A percentile compares a stretch with the other conserved stretches of the same genome.
Evolutionary conservation across 2,888 invertebrate genomes (phyloP).

Genomic region (Dilophus febrilis): DNA sequence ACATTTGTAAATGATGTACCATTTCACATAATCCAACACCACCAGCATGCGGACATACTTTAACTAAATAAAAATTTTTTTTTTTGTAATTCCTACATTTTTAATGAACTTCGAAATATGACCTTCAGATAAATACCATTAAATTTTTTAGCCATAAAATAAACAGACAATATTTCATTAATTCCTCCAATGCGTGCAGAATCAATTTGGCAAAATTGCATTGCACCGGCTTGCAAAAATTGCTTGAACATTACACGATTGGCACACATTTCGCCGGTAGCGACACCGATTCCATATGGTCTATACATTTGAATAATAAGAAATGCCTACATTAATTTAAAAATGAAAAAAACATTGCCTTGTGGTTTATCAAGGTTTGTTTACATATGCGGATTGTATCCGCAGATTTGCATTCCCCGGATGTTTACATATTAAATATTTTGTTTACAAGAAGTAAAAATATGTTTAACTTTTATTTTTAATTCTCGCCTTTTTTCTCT

Average conservation of each 20-base stretch:
- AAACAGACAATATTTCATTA: slow-evolving; percentile 74
- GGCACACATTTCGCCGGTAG: slow-evolving; percentile 83
- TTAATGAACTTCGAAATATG: no score
- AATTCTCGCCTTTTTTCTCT: no score
- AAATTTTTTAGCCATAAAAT: slow-evolving; percentile 75
- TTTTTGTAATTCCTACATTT: no score
- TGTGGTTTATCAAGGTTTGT: no score
- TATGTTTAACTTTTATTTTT: no score
- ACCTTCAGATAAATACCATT: slow-evolving; percentile 36
- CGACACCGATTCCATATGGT: slow-evolving; percentile 65
- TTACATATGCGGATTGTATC: no score
- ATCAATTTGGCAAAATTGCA: slow-evolving; percentile 83
- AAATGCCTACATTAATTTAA: neutral
- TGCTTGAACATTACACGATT: slow-evolving; percentile 88
- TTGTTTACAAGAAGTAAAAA: no score
- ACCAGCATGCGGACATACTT: slow-evolving; percentile 90
- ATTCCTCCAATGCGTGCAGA: slow-evolving; percentile 74
- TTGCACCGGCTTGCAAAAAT: slow-evolving; percentile 59
- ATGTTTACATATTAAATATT: no score
- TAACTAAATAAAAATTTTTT: slow-evolving; percentile 37
- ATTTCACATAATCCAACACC: slow-evolving; percentile 87
- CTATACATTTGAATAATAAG: slow-evolving; percentile 23
- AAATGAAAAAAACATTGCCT: no score
- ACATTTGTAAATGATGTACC: slow-evolving; percentile 81
- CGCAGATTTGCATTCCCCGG: no score